phyloP scores from a whole-genome alignment of 1,140 invertebrate species.

The Zaprionus davidi region DNA sequence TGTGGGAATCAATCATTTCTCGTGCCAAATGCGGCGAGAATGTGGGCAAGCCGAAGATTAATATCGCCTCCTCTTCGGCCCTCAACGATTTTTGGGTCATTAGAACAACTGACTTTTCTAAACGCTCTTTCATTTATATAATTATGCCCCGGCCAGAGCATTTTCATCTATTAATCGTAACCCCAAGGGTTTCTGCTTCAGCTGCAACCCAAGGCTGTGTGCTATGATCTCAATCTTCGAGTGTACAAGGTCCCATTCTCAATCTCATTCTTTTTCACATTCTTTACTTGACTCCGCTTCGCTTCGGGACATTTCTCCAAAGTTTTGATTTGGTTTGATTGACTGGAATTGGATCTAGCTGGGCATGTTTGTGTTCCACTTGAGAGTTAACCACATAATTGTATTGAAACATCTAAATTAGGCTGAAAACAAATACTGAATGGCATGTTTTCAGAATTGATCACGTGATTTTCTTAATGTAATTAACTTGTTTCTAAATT shows the following conservation, averaged over 20 bases:
- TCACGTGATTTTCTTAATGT: neutral
- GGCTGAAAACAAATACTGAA: neutral
- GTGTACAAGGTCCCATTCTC: neutral
- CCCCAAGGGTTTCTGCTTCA: conserved; percentile 4
- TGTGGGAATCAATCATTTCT: conserved; percentile 35
- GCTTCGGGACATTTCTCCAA: neutral
- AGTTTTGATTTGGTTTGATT: conserved; percentile 9
- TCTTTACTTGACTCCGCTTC: neutral
- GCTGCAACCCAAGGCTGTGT: conserved; percentile 45
- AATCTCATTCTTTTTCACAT: neutral
- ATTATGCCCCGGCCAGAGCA: conserved; percentile 51
- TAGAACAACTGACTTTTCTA: conserved; percentile 68
- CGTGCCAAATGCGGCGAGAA: conserved; percentile 22
- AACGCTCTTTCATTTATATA: conserved; percentile 72
- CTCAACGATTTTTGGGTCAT: conserved; percentile 67
- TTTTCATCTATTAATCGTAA: conserved; percentile 43
- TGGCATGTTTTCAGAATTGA: neutral
- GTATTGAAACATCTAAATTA: conserved; percentile 9
- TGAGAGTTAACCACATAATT: conserved; percentile 60
- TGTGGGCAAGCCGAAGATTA: conserved; percentile 46
- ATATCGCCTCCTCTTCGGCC: conserved; percentile 27
- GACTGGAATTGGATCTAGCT: conserved; percentile 30
- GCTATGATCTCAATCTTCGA: conserved; percentile 25
- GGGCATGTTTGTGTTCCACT: conserved; percentile 28
- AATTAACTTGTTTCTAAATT: neutral